Conservation (phyloP, 2,113 vertebrate genomes). For the Hypocryptadius cinnamomeus region DNA sequence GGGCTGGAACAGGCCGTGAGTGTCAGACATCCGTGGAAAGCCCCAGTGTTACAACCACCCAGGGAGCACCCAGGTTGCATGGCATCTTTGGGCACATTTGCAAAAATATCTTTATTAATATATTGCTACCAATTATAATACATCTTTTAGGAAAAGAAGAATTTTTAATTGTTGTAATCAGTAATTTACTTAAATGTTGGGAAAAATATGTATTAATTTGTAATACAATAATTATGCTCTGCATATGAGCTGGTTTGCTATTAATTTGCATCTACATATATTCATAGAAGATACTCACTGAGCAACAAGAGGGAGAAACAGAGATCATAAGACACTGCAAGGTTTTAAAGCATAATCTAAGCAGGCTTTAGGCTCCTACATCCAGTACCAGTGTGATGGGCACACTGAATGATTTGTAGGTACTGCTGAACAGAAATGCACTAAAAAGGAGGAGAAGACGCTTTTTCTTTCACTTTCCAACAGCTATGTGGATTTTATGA, state of each 20-base stretch:
- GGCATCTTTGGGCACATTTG: too few species aligned
- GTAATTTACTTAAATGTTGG: background rate
- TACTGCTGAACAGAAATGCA: background rate
- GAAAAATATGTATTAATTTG: background rate
- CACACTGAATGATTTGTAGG: background rate
- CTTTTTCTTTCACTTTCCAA: background rate
- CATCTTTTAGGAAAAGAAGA: background rate
- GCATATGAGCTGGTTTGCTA: background rate
- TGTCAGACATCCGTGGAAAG: background rate
- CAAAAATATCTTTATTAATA: background rate
- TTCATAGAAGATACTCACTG: background rate
- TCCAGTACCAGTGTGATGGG: background rate
- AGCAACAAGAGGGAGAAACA: background rate
- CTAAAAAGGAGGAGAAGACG: background rate
- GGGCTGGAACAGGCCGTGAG: too few species aligned
- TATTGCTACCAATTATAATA: background rate
- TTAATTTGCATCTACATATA: background rate
- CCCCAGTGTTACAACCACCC: rapidly evolving
- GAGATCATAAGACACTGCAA: background rate
- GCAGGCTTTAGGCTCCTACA: background rate
- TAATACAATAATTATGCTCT: background rate
- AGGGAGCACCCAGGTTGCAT: background rate
- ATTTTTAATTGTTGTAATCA: background rate
- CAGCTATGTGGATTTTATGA: background rate
- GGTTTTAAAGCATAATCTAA: background rate